Evolutionary conservation across 2,888 invertebrate species (phyloP).

Genomic region (Leptura quadrifasciata): DNA sequence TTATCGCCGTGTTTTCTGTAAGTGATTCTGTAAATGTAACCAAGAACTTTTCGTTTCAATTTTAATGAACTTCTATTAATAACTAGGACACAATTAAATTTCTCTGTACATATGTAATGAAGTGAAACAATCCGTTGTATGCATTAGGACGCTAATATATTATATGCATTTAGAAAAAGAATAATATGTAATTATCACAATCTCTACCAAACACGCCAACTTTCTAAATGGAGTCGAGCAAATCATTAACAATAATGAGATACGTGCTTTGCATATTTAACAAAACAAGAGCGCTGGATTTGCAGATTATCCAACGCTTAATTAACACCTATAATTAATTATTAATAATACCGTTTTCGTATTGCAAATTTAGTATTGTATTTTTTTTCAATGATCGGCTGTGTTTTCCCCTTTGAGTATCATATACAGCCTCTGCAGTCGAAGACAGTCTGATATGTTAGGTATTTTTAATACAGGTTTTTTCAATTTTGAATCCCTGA

Average conservation of each 20-base stretch:
- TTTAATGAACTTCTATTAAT: not conserved
- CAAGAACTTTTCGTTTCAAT: not conserved
- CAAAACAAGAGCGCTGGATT: not conserved
- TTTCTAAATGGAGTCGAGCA: too few species aligned
- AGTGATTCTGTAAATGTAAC: too few species aligned
- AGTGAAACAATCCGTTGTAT: not conserved
- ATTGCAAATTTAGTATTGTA: too few species aligned
- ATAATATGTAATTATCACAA: conserved; percentile 3
- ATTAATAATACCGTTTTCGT: too few species aligned
- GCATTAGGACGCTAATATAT: too few species aligned
- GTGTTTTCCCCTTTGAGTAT: too few species aligned
- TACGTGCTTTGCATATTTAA: conserved; percentile 9
- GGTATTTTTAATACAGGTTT: too few species aligned
- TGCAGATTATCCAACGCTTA: not conserved
- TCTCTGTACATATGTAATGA: not conserved
- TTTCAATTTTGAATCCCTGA: too few species aligned
- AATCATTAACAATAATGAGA: conserved; percentile 6
- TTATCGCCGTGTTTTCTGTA: too few species aligned
- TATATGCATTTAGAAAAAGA: not conserved
- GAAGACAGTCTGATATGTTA: too few species aligned
- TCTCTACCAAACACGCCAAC: not conserved
- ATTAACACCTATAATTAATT: not conserved
- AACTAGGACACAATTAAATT: not conserved
- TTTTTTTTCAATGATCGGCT: too few species aligned
- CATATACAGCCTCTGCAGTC: too few species aligned